These are phyloP conservation scores for Cepaea nemoralis DNA, from an alignment of 1,140 invertebrate genomes.

Conservation along the genomic window DNA sequence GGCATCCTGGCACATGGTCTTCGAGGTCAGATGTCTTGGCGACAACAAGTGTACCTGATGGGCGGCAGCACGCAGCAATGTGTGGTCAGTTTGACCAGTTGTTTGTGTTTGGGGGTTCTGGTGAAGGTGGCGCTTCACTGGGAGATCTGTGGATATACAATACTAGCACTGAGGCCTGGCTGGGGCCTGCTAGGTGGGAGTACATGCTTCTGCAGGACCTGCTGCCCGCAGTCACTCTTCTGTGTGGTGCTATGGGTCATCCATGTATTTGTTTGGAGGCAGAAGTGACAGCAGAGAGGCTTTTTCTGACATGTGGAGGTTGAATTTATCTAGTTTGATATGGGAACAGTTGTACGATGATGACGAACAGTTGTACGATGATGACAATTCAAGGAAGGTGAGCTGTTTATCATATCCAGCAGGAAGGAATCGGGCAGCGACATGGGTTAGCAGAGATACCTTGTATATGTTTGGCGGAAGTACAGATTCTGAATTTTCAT, in stretches of 20 bases:
- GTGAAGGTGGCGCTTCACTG: conserved; percentile 40
- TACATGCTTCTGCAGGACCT: conserved; percentile 28
- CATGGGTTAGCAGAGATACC: conserved; percentile 42
- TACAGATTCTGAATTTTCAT: conserved; percentile 38
- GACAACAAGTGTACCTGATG: conserved; percentile 29
- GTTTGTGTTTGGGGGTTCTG: conserved; percentile 55
- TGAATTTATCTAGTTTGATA: conserved; percentile 45
- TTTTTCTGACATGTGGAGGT: conserved; percentile 52
- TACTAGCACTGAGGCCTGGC: conserved; percentile 43
- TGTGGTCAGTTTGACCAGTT: conserved; percentile 48
- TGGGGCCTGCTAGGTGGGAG: neutral
- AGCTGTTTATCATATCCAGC: conserved; percentile 39
- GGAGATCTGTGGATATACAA: conserved; percentile 55
- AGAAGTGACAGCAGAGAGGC: conserved; percentile 44
- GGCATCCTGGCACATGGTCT: conserved; percentile 46
- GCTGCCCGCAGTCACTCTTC: conserved; percentile 44
- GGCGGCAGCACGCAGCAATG: conserved; percentile 45
- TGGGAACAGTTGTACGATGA: conserved; percentile 46
- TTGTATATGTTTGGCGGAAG: conserved; percentile 60
- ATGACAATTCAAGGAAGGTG: neutral
- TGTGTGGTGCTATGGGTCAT: conserved; percentile 50
- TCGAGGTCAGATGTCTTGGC: neutral
- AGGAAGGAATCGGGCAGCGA: conserved; percentile 53
- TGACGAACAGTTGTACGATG: conserved; percentile 28
- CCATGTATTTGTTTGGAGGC: conserved; percentile 55